Conservation (phyloP, 2,888 invertebrate species). For the Nysson spinosus region DNA sequence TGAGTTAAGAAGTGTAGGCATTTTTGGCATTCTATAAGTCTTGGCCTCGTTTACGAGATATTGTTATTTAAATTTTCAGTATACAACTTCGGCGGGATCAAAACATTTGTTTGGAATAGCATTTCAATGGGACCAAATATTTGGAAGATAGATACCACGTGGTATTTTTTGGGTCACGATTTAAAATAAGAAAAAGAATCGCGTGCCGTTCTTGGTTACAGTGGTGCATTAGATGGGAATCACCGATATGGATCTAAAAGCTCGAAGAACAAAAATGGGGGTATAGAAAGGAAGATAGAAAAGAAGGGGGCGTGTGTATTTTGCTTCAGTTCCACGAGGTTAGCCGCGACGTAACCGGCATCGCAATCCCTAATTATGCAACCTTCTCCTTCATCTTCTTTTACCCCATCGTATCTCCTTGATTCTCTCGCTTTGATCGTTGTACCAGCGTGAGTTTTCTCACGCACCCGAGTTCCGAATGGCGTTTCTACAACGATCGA, state of each 20-base stretch:
- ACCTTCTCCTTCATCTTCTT: slow-evolving; percentile 58
- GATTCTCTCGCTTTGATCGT: slow-evolving; percentile 37
- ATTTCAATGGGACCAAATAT: too few species aligned
- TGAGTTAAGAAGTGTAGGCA: too few species aligned
- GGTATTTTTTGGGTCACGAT: too few species aligned
- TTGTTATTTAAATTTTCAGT: too few species aligned
- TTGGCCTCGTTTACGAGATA: too few species aligned
- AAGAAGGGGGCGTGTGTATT: slow-evolving; percentile 35
- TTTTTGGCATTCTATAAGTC: too few species aligned
- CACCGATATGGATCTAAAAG: slow-evolving; percentile 12
- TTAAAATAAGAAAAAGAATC: too few species aligned
- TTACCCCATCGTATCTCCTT: slow-evolving; percentile 16
- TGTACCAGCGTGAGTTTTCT: slow-evolving; percentile 64
- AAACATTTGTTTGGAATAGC: too few species aligned
- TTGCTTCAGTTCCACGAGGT: slow-evolving; percentile 47
- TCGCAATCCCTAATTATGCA: slow-evolving; percentile 73
- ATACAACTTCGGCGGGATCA: too few species aligned
- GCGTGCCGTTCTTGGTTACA: too few species aligned
- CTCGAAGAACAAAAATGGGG: slow-evolving; percentile 15
- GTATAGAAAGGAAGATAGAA: slow-evolving; percentile 32
- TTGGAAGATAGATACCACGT: too few species aligned
- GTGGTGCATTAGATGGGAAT: slow-evolving; percentile 39
- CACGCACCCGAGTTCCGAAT: slow-evolving; percentile 67
- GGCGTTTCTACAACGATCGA: slow-evolving; percentile 30
- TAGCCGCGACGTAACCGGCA: slow-evolving; percentile 55